Conservation (phyloP, 2,888 invertebrate species). For the Monoplex corrugatus region DNA sequence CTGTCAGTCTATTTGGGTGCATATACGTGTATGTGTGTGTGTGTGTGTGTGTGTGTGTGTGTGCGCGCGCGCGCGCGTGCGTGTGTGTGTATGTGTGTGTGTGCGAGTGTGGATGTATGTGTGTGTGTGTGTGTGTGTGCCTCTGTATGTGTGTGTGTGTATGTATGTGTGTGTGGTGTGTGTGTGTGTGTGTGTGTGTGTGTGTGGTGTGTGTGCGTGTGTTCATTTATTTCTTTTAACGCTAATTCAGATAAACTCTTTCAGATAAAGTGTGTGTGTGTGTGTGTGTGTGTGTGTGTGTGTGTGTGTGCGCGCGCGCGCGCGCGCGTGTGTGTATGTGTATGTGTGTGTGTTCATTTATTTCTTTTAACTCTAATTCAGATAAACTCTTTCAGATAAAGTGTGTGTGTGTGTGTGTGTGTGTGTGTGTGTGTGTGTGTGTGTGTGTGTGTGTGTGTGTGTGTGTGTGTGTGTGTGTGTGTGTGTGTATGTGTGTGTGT, state of each 20-base stretch:
- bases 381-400: no score
- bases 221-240: background rate
- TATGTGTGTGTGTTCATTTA: slow-evolving; percentile 27
- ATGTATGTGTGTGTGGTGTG: background rate
- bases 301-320: background rate
- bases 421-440: slow-evolving; percentile 28
- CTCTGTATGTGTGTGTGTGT: background rate
- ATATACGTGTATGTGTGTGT: no score
- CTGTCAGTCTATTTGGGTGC: no score
- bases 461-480: background rate
- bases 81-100: background rate
- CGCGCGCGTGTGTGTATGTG: slow-evolving; percentile 7
- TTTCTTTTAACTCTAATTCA: no score
- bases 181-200: background rate
- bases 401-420: slow-evolving; percentile 32
- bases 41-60: background rate
- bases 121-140: background rate
- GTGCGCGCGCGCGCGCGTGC: background rate
- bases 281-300: background rate
- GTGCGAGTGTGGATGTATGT: background rate
- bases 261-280: background rate
- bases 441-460: slow-evolving; percentile 15
- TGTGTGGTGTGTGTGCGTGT: background rate
- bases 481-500: background rate
- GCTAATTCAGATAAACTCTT: no score